Base-by-base conservation (phyloP, 2,888 invertebrate species). In the Nemotelus nigrinus region DNA sequence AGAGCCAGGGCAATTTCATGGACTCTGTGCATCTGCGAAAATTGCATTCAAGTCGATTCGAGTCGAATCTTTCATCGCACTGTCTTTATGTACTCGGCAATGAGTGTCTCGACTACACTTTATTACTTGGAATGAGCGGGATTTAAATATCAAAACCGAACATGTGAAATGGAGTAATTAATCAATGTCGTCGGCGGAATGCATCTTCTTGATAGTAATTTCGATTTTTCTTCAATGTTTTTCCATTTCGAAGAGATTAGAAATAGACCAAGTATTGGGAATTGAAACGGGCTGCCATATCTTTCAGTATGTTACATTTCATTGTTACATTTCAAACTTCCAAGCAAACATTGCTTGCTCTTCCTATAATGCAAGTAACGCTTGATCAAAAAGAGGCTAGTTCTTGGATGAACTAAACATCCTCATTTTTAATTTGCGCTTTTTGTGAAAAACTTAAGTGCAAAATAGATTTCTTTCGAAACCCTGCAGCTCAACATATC, bases 131-230 rank as follows among this genome's bases (percentile, higher is more conserved):
- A 43, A 10, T 71, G n/a, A 71, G 57, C 71, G 44, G 48, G 60
- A 43, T 74, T 60, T 60, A 47, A 72, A 72, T 72, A 72, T 72
- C 45, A 58, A 47, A 72, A 67, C 64, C 43, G 43, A 64, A 71
- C 64, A 53, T 48, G 65, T 74, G 63, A 71, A 77, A 72, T 60
- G 67, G 65, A 53, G 64, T 70, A 79, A 79, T 79, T 79, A 79
- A 79, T 79, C 79, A 78, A n/a, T 78, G 79, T 79, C 79, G 60
- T 58, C 77, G 8, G 6, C 10, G 76, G 75, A 79, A 78, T 78
- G 76, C 60, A 72, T 58, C 70, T 58, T 65, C 25, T 65, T 47
- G 65, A 65, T 65, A 39, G 65, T 41, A 65, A 39, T 45, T 65
- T 47, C 25, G 47, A 47, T 47, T 41, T 47, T 47, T n/a, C 45